A percentile compares a stretch with the other conserved stretches of the same genome.
phyloP scores from a whole-genome alignment of 2,888 invertebrate genomes.

The Acrocera orbiculus region DNA sequence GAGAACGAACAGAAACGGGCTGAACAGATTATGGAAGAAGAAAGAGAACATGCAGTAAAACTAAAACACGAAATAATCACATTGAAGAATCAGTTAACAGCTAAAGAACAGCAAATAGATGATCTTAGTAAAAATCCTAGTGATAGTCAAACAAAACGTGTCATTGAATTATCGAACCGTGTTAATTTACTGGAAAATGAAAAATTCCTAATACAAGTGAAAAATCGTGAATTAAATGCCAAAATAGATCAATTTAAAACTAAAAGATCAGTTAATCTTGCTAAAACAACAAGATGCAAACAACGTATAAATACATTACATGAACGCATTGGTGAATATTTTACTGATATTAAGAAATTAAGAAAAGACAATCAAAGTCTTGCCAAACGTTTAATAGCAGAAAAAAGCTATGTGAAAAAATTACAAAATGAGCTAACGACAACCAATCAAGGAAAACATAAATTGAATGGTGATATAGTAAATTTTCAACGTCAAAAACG shows the following conservation, averaged over 20 bases:
- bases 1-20: constrained; percentile 71
- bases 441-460: constrained; percentile 44
- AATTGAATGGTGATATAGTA: constrained; percentile 49
- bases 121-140: constrained; percentile 53
- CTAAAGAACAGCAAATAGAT: constrained; percentile 46
- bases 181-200: constrained; percentile 47
- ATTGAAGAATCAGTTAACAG: constrained; percentile 40
- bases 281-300: constrained; percentile 71
- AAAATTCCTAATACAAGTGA: constrained; percentile 59
- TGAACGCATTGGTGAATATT: constrained; percentile 77
- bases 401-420: constrained; percentile 52
- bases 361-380: constrained; percentile 67
- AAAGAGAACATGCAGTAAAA: constrained; percentile 39
- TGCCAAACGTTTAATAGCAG: constrained; percentile 57
- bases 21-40: constrained; percentile 51
- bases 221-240: constrained; percentile 48
- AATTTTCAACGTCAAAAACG: constrained; percentile 42
- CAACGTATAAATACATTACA: constrained; percentile 71
- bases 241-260: constrained; percentile 52
- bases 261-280: constrained; percentile 61
- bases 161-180: constrained; percentile 47
- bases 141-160: constrained; percentile 39
- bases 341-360: constrained; percentile 78
- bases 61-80: constrained; percentile 40
- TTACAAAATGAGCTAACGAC: constrained; percentile 45